Base-by-base conservation (phyloP, 2,888 invertebrate species). In the Agriotes lineatus region DNA sequence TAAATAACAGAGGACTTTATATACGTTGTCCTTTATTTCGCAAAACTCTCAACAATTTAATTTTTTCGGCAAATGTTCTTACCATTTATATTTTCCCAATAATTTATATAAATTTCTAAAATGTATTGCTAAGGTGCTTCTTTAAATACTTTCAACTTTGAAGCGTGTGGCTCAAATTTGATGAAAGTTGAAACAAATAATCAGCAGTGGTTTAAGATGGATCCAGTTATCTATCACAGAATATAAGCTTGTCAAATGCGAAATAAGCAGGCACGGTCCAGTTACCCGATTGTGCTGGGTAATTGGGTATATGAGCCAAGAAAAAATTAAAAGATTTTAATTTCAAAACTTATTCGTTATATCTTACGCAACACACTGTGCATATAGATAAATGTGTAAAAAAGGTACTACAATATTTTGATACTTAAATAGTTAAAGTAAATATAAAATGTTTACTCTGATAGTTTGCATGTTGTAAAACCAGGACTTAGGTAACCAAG, bases 261-360 rank as follows among this genome's bases (percentile, higher is more conserved):
- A 39, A 39, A 39, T 39, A 39, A 39, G 10, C 4, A 6, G 37
- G 37, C 12, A 39, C 14, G 37, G 37, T 39, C 37, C 37, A 39
- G 37, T 39, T 39, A 39, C 37, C 37, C 37, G 12, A 39, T 39
- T 39, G n/a, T 39, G 12, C 37, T 39, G 37, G 37, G 37, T 39
- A 39, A 39, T 14, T 39, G 37, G 37, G 37, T 35, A 7, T 5
- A 39, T 14, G 12, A 5, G 12, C 37, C 5, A 35, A 10, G n/a
- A 35, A 39, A 39, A 39, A 39, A 5, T 39, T 2, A 39, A 35
- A 35, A n/a, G 35, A 6, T 35, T 39, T 5, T 39, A 39, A 39
- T n/a, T 39, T 39, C 12, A 10, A 39, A 39, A 39, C 5, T 5
- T 39, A 14, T n/a, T 39, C 4, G 14, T 39, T 39, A 39, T 39